These are phyloP conservation scores for Pollenia labialis DNA, from an alignment of 2,888 invertebrate genomes.

Conservation along the genomic window DNA sequence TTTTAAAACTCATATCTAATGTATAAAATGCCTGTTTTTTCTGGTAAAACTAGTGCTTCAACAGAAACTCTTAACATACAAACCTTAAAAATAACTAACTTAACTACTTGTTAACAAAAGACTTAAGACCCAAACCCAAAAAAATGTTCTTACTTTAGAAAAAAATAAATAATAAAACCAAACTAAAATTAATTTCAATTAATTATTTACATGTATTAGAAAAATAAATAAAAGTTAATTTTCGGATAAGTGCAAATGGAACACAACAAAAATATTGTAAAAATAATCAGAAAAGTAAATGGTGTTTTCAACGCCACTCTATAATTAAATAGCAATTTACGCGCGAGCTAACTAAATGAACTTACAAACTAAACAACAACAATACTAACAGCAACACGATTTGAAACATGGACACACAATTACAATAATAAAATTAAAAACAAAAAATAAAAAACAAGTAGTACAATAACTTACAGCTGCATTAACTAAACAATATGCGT, in stretches of 20 bases:
- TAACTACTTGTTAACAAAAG: not conserved
- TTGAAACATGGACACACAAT: slow-evolving; percentile 49
- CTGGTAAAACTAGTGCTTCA: not conserved
- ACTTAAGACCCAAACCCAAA: slow-evolving; percentile 50
- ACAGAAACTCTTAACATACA: not conserved
- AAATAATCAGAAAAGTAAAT: slow-evolving; percentile 74
- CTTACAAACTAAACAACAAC: slow-evolving; percentile 61
- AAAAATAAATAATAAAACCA: not conserved
- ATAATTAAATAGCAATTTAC: slow-evolving; percentile 83
- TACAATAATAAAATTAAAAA: slow-evolving; percentile 41
- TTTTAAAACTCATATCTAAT: not conserved
- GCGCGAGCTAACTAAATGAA: slow-evolving; percentile 74
- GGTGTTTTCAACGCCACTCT: slow-evolving; percentile 76
- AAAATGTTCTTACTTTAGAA: slow-evolving; percentile 3
- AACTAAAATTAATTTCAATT: slow-evolving; percentile 66
- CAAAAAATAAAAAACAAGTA: slow-evolving; percentile 13
- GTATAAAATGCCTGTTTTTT: not conserved
- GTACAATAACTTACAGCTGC: slow-evolving; percentile 65
- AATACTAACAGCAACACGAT: slow-evolving; percentile 63
- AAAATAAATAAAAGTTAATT: slow-evolving; percentile 65
- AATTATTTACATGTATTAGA: slow-evolving; percentile 65
- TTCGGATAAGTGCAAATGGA: slow-evolving; percentile 50
- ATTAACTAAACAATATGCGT: slow-evolving; percentile 76
- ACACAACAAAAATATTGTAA: slow-evolving; percentile 23
- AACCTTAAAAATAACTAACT: not conserved